Percentiles rank a stretch among this genome's conserved stretches.
These are phyloP conservation scores for Himalopsyche anomala DNA, from an alignment of 2,888 invertebrate genomes.

Conservation along the genomic window DNA sequence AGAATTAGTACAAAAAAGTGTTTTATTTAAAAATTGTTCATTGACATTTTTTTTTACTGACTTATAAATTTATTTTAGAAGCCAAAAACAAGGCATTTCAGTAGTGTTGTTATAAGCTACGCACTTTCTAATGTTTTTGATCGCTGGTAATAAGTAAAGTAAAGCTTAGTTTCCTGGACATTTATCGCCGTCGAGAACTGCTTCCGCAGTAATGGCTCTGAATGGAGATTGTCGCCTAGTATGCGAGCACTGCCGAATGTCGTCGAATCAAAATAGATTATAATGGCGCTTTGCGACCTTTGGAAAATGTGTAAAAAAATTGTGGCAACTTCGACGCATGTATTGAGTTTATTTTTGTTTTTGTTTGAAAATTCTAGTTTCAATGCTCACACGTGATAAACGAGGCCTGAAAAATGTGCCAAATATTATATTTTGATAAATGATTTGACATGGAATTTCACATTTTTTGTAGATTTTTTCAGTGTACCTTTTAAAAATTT, in stretches of 20 bases:
- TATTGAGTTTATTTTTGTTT: not conserved
- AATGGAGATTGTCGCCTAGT: constrained; percentile 32
- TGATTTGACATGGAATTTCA: no score
- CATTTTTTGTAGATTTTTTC: no score
- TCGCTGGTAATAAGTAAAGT: not conserved
- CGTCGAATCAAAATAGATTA: constrained; percentile 28
- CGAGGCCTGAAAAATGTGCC: not conserved
- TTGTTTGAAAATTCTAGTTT: not conserved
- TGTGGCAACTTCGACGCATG: not conserved
- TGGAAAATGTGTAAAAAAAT: constrained; percentile 19
- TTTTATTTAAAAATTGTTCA: no score
- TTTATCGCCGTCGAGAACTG: constrained; percentile 38
- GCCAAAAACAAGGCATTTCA: no score
- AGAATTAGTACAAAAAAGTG: no score
- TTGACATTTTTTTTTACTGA: no score
- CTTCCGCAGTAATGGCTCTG: constrained; percentile 23
- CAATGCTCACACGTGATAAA: constrained; percentile 21
- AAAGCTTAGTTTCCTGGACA: constrained; percentile 35
- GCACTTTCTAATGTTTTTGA: not conserved
- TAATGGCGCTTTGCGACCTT: constrained; percentile 31
- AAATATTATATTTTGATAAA: constrained; percentile 23
- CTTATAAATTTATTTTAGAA: no score
- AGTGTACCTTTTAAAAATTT: no score
- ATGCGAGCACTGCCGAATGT: constrained; percentile 24
- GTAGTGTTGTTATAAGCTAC: no score